Evolutionary conservation across 2,888 invertebrate species (phyloP).

Genomic region (Melangyna quadrimaculata): DNA sequence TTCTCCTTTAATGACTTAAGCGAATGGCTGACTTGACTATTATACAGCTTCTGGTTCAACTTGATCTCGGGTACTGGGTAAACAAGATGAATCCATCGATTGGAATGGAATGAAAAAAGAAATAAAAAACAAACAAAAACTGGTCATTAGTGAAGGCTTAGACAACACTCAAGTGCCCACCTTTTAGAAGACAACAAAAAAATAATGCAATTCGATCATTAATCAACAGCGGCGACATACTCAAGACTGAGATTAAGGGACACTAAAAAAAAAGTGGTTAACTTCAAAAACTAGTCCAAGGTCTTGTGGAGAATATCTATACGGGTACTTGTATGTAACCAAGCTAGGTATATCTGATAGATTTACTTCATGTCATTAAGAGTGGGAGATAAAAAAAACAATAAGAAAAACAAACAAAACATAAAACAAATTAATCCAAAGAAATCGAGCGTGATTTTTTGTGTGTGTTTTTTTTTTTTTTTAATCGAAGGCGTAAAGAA

Average conservation of each 20-base stretch:
- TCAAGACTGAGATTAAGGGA: slow-evolving; percentile 29
- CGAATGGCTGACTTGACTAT: neutral
- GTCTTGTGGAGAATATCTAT: slow-evolving; percentile 15
- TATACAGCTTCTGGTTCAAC: slow-evolving; percentile 74
- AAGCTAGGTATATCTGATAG: neutral
- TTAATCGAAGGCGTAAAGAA: slow-evolving; percentile 44
- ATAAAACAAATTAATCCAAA: slow-evolving; percentile 2
- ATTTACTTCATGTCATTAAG: slow-evolving; percentile 17
- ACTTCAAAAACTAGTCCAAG: slow-evolving; percentile 67
- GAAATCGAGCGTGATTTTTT: slow-evolving; percentile 49
- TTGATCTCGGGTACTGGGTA: slow-evolving; percentile 79
- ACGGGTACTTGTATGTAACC: too few relatives aligned
- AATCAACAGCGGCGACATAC: slow-evolving; percentile 59
- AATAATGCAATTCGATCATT: slow-evolving; percentile 54
- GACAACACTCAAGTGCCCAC: slow-evolving; percentile 43
- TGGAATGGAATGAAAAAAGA: neutral
- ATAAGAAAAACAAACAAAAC: neutral
- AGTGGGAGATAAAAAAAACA: neutral
- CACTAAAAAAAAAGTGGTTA: neutral
- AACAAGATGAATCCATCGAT: slow-evolving; percentile 73
- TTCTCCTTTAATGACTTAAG: slow-evolving; percentile 62
- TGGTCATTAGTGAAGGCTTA: slow-evolving; percentile 61
- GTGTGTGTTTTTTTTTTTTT: slow-evolving; percentile 8
- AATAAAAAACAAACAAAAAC: slow-evolving; percentile 10
- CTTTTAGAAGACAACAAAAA: slow-evolving; percentile 18